A percentile compares a stretch with the other conserved stretches of the same genome.
Conservation (phyloP, 2,888 invertebrate genomes). For the Euplexia lucipara region DNA sequence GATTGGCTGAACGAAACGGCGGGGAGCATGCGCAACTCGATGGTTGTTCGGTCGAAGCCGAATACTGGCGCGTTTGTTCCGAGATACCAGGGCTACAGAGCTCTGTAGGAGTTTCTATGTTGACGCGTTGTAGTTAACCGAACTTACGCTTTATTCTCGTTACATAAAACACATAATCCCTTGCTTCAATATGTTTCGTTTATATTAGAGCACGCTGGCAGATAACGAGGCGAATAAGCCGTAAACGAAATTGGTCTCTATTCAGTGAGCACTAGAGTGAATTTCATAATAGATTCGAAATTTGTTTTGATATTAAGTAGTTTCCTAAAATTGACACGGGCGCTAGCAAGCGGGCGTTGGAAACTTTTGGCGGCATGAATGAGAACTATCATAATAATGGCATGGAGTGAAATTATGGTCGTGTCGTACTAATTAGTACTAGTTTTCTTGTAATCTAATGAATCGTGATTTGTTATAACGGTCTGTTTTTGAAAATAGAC, state of each 20-base stretch:
- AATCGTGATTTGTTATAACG: slow-evolving; percentile 41
- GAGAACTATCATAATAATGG: slow-evolving; percentile 64
- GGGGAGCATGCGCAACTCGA: slow-evolving; percentile 89
- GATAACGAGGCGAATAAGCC: slow-evolving; percentile 77
- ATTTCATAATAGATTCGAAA: slow-evolving; percentile 48
- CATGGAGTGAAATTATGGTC: slow-evolving; percentile 54
- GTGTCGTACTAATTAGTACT: slow-evolving; percentile 54
- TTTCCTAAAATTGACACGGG: slow-evolving; percentile 86
- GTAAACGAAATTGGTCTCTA: slow-evolving; percentile 73
- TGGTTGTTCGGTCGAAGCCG: slow-evolving; percentile 85
- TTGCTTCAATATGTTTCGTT: slow-evolving; percentile 62
- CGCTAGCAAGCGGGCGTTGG: slow-evolving; percentile 77
- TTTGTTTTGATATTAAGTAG: slow-evolving; percentile 78
- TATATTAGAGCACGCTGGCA: slow-evolving; percentile 80
- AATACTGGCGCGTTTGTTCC: slow-evolving; percentile 90
- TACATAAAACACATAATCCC: slow-evolving; percentile 62
- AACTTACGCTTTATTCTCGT: slow-evolving; percentile 64
- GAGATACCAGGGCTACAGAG: slow-evolving; percentile 89
- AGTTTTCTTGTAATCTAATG: slow-evolving; percentile 49
- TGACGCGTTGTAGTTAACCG: slow-evolving; percentile 34
- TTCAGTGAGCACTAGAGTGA: slow-evolving; percentile 32
- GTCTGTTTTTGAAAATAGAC: slow-evolving; percentile 26
- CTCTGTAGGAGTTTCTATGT: slow-evolving; percentile 85
- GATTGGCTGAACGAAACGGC: slow-evolving; percentile 84
- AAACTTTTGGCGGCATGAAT: slow-evolving; percentile 72